Evolutionary conservation across 2,797 vertebrate species (phyloP).

Genomic region (Scolopax bukidnonensis): DNA sequence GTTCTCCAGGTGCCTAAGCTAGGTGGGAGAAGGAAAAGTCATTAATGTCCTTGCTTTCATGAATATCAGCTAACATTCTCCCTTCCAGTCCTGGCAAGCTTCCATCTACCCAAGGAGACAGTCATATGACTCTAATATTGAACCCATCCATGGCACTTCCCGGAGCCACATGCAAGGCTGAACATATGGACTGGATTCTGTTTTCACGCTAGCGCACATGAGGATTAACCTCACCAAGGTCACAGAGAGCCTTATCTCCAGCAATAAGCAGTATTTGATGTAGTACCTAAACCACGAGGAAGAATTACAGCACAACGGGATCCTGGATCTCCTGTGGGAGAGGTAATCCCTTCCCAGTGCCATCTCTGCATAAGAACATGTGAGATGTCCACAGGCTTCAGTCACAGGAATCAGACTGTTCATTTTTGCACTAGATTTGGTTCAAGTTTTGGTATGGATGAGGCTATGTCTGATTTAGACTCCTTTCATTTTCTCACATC

Average conservation of each 20-base stretch:
- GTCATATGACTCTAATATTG: neutral
- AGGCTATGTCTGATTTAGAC: neutral
- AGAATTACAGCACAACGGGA: neutral
- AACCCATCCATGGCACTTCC: neutral
- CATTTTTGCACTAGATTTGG: neutral
- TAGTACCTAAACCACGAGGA: neutral
- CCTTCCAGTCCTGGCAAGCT: neutral
- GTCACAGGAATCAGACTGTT: neutral
- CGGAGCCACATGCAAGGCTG: neutral
- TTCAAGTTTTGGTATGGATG: neutral
- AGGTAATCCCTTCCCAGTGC: neutral
- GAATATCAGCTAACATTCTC: neutral
- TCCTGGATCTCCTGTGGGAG: fast-evolving
- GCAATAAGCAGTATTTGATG: neutral
- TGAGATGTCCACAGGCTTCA: neutral
- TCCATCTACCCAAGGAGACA: neutral
- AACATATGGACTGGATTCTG: conserved; percentile 46
- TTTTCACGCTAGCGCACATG: neutral
- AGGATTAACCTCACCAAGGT: conserved; percentile 38
- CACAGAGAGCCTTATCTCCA: neutral
- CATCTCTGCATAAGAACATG: neutral
- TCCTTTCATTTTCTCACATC: neutral
- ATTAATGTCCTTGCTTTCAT: neutral
- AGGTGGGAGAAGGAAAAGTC: neutral
- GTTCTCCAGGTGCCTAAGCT: neutral